phyloP scores from a whole-genome alignment of 2,113 vertebrate genomes.

The Cervus canadensis region DNA sequence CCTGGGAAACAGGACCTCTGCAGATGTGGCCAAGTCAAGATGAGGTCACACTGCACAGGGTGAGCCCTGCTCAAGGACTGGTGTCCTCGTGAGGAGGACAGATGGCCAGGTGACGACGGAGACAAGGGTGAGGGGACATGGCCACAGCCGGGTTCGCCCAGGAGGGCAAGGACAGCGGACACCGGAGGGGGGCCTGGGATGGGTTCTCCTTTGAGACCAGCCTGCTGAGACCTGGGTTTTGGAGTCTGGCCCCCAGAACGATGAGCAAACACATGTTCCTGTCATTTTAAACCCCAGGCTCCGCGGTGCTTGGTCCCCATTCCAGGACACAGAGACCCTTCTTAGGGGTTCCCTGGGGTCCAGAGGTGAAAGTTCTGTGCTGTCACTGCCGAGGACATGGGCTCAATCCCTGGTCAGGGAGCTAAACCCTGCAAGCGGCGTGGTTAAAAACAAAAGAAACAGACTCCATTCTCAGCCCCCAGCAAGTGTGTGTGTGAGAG shows the following conservation, averaged over 20 bases:
- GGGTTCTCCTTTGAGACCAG: no score
- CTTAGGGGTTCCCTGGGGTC: background rate
- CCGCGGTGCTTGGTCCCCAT: accelerated
- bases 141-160: accelerated
- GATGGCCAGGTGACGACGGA: accelerated
- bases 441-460: accelerated
- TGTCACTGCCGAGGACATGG: background rate
- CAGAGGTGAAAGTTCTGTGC: background rate
- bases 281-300: accelerated
- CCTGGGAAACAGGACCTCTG: background rate
- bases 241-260: accelerated
- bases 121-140: accelerated
- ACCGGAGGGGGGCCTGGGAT: accelerated
- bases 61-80: accelerated
- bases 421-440: no score
- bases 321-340: background rate
- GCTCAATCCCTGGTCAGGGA: background rate
- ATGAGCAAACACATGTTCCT: accelerated
- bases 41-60: accelerated
- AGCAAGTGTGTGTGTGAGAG: accelerated
- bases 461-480: background rate
- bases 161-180: background rate
- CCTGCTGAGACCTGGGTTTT: background rate
- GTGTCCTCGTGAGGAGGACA: accelerated
- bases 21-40: accelerated